These are phyloP conservation scores for Litocranius walleri DNA, from an alignment of 2,113 vertebrate species.

Conservation along the genomic window DNA sequence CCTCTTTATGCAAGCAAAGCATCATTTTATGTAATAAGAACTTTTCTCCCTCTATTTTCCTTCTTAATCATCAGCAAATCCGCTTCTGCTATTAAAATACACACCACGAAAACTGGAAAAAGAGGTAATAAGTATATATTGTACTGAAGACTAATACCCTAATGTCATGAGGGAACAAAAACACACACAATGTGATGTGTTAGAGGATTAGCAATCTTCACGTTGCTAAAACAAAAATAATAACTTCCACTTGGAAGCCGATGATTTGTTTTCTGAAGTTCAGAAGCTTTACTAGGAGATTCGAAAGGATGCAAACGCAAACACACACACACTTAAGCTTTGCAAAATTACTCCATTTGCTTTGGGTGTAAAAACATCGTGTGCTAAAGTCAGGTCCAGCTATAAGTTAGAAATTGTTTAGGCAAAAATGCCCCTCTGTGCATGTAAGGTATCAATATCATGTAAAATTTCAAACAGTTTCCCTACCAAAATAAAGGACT, in stretches of 20 bases:
- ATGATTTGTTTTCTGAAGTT: conserved; percentile 50
- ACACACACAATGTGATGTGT: conserved; percentile 19
- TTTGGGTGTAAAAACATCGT: background rate
- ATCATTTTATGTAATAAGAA: conserved; percentile 65
- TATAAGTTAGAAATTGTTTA: background rate
- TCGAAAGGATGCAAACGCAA: background rate
- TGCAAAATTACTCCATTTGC: background rate
- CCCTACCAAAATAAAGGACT: background rate
- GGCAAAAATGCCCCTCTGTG: background rate
- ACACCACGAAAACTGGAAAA: conserved; percentile 70
- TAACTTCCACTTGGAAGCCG: conserved; percentile 51
- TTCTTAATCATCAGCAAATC: conserved; percentile 80
- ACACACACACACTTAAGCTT: background rate
- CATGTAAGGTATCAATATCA: background rate
- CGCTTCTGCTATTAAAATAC: conserved; percentile 76
- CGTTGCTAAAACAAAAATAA: conserved; percentile 65
- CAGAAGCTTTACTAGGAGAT: conserved; percentile 53
- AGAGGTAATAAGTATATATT: conserved; percentile 67
- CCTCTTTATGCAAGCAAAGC: conserved; percentile 58
- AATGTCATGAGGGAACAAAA: conserved; percentile 45
- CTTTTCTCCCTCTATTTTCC: conserved; percentile 69
- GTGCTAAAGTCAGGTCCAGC: background rate
- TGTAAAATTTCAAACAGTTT: background rate
- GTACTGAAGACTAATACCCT: conserved; percentile 71
- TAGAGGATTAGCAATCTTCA: conserved; percentile 76